These are phyloP conservation scores for Pollenia labialis DNA, from an alignment of 2,888 invertebrate genomes.

Conservation along the genomic window DNA sequence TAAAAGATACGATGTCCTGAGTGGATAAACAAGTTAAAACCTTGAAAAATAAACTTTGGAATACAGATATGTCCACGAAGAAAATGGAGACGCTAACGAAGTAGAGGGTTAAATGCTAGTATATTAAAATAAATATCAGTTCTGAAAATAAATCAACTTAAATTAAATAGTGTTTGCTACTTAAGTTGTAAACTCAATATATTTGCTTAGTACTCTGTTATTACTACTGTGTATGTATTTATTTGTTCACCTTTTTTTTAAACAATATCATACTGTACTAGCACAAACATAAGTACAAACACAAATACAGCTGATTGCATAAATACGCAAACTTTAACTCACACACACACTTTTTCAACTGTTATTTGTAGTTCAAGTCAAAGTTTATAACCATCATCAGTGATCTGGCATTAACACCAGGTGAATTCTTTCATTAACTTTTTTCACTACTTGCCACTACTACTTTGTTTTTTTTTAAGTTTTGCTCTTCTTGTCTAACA, in stretches of 20 bases:
- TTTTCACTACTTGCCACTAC: slow-evolving; percentile 29
- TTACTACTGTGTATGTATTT: not conserved
- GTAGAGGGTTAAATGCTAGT: too few species aligned
- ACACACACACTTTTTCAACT: slow-evolving; percentile 8
- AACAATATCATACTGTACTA: too few species aligned
- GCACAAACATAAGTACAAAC: not conserved
- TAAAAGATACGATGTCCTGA: too few species aligned
- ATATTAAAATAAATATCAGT: not conserved
- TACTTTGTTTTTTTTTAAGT: slow-evolving; percentile 17
- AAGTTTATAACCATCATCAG: slow-evolving; percentile 73
- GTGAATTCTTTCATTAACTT: slow-evolving; percentile 68
- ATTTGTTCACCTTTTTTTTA: slow-evolving; percentile 22
- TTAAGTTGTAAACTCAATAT: slow-evolving; percentile 1
- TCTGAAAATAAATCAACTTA: not conserved
- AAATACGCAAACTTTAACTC: slow-evolving; percentile 9
- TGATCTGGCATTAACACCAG: slow-evolving; percentile 66
- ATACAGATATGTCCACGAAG: too few species aligned
- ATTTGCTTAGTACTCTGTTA: not conserved
- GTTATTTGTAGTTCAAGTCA: slow-evolving; percentile 72
- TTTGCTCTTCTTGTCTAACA: slow-evolving; percentile 44
- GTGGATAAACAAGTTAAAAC: too few species aligned
- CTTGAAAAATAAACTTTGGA: too few species aligned
- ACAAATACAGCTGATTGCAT: not conserved
- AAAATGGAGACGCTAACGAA: too few species aligned
- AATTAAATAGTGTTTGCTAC: slow-evolving; percentile 39